Evolutionary conservation across 1,140 invertebrate genomes (phyloP), one percentile per base, ranked within the genome.

Genomic region (Apocrypta bakeri): DNA sequence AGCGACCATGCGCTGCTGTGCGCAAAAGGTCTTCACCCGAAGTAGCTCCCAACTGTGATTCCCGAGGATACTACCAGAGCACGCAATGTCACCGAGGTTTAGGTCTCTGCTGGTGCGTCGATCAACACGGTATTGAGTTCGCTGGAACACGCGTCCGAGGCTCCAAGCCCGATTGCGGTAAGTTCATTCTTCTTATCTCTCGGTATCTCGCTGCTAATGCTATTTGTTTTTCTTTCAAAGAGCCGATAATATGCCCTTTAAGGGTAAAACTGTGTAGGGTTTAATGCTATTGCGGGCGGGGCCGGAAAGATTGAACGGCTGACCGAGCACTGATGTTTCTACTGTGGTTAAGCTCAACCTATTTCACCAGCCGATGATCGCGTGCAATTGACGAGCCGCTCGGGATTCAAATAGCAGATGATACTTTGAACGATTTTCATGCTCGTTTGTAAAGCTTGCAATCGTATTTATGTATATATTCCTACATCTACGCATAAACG

Each of bases 61-160:
- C 94, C 56, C 95, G 96, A 90, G 97, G 97, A 63, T 98, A 96
- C 92, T 98, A 97, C 91, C 94, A 95, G 83, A 94, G 96, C 81
- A 95, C 95, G 78, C 97, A 98, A 88, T 98, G 97, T 90, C 96
- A 97, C 91, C 94, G 94, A 83, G 94, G 95, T 61, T 95, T 96
- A 14, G 96, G 95, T 69, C 94, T 97, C 86, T 98, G 97, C 91
- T 98, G 97, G 97, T 98, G 97, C 93, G 97, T 98, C 68, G 97
- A 98, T 93, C 95, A 96, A 87, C 97, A 98, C 91, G 97, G 97
- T 37, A 96, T 97, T 33, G 97, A 98, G 91, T 95, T 96, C 86
- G 94, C 96, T 80, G 96, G 96, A 87, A 97, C 97, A 76, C 94
- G 97, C 88, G 96, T 95, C 77, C 94, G 95, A 88, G 96, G 96